Percentiles rank a stretch among this genome's conserved stretches.
phyloP scores from a whole-genome alignment of 2,113 vertebrate genomes.

The Gavialis gangeticus region DNA sequence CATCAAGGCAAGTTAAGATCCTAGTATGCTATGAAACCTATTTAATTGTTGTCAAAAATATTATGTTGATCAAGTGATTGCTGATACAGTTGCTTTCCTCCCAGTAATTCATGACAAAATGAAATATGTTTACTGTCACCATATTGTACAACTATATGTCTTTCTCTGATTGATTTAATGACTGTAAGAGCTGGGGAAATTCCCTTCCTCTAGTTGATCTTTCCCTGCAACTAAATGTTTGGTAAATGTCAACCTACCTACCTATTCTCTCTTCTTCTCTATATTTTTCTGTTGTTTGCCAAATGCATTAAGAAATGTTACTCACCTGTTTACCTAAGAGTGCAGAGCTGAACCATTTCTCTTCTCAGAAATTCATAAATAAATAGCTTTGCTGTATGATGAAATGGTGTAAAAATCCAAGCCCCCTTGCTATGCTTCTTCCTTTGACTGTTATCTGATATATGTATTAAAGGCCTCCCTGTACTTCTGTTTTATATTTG shows the following conservation, averaged over 20 bases:
- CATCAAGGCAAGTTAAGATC: neutral
- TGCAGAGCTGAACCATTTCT: neutral
- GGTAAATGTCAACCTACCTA: neutral
- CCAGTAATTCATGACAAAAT: neutral
- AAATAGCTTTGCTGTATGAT: neutral
- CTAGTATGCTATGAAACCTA: neutral
- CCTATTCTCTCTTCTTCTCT: rapidly evolving
- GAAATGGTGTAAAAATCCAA: neutral
- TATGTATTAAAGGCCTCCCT: neutral
- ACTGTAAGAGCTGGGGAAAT: neutral
- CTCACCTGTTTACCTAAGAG: neutral
- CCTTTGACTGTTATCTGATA: rapidly evolving
- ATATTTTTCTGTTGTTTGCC: neutral
- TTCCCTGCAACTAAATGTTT: neutral
- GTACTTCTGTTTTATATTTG: neutral
- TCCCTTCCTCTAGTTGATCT: neutral
- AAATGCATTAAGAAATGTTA: neutral
- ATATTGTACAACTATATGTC: rapidly evolving
- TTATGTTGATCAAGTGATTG: neutral
- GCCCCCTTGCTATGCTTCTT: neutral
- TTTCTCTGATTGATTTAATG: neutral
- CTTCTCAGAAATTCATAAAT: neutral
- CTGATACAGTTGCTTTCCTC: neutral
- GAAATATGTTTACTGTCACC: neutral
- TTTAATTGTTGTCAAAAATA: neutral